A percentile compares a stretch with the other conserved stretches of the same genome.
These are phyloP conservation scores for Amphipoea oculea DNA, from an alignment of 2,888 invertebrate species.

Conservation along the genomic window DNA sequence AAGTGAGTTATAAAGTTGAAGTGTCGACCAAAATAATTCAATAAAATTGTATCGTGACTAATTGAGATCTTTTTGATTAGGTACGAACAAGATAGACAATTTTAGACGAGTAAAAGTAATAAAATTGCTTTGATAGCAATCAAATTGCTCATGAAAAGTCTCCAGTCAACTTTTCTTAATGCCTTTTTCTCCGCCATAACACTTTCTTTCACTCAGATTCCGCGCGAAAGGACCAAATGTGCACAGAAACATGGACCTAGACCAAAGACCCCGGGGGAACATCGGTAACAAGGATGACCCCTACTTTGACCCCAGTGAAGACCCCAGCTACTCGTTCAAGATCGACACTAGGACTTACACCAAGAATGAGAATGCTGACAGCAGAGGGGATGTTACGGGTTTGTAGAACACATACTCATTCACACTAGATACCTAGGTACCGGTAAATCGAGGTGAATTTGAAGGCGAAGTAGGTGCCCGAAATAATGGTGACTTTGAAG, in stretches of 20 bases:
- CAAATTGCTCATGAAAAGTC: neutral
- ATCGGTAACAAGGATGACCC: slow-evolving; percentile 93
- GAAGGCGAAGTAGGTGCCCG: too few relatives aligned
- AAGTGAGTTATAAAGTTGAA: neutral
- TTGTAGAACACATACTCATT: slow-evolving; percentile 11
- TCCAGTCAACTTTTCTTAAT: neutral
- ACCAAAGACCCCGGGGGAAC: slow-evolving; percentile 92
- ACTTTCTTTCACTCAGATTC: slow-evolving; percentile 84
- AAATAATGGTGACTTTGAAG: neutral
- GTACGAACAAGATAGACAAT: neutral
- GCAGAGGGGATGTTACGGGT: slow-evolving; percentile 91
- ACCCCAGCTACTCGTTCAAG: slow-evolving; percentile 93
- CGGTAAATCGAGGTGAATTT: too few relatives aligned
- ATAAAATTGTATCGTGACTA: neutral
- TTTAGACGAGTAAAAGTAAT: neutral
- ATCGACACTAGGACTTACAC: slow-evolving; percentile 92
- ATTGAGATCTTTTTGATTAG: neutral
- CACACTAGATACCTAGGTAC: neutral
- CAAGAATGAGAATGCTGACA: slow-evolving; percentile 92
- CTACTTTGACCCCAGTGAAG: slow-evolving; percentile 94
- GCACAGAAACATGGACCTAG: slow-evolving; percentile 93
- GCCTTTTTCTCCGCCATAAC: neutral
- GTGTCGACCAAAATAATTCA: neutral
- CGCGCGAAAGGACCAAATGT: slow-evolving; percentile 94
- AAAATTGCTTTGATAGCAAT: neutral